Evolutionary conservation across 1,140 invertebrate species (phyloP), one percentile per base, ranked within the genome.

Genomic region (Diorhabda elongata): DNA sequence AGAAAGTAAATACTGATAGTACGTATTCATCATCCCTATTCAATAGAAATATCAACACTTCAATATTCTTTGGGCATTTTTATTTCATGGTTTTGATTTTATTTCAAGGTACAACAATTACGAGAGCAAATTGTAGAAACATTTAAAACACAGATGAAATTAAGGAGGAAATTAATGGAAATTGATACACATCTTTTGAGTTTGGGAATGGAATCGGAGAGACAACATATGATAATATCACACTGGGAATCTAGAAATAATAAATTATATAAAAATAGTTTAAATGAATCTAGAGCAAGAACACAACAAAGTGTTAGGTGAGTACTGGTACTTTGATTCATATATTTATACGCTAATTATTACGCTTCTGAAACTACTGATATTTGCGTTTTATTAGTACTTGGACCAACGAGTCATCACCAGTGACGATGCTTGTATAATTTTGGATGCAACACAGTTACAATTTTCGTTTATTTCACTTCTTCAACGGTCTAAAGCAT

Each of bases 71-170:
- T 26, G 1, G 1, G 26, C 26, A 26, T 26, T 1, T 26, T 26
- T 26, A 26, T 26, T 26, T 26, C 26, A 26, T 26, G 26, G 26
- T 26, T 26, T 26, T 26, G 26, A 26, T 26, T 26, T 26, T 26
- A 26, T 26, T 4, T 52, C n/a, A 2, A 91, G 74, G 83, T 95
- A 45, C 90, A 89, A 72, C 86, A 87, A 58, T 77, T 96, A 3
- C 85, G 92, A 52, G 92, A 95, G 69, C 90, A 94, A 75, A 92
- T 96, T 8, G 89, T 96, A 0, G 87, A 90, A 0, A 92, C 91
- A 0, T 97, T 96, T 79, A 92, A 94, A 72, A 92, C 95, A 71
- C 94, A 96, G 81, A 96, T 96, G 94, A 88, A 92, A 73, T 81
- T 96, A 2, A 86, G 93, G 58, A 85, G 91, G 47, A 88, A 90